Conservation (phyloP, 2,888 invertebrate genomes). For the Argyra leucocephala region DNA sequence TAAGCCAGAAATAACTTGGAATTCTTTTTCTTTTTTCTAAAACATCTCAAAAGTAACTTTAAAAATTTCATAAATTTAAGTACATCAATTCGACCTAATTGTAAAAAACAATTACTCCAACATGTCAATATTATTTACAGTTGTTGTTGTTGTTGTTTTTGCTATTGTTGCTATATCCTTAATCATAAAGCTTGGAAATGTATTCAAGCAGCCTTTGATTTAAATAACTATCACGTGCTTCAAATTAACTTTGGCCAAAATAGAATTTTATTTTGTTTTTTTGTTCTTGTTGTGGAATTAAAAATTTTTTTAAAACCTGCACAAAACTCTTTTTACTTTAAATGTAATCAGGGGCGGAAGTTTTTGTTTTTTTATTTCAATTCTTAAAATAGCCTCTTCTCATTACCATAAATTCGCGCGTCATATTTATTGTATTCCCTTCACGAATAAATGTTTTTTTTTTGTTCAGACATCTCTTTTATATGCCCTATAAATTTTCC, state of each 20-base stretch:
- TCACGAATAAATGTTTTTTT: no score
- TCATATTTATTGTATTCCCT: neutral
- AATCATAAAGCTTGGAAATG: neutral
- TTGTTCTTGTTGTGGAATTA: no score
- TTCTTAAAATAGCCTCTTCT: neutral
- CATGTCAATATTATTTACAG: neutral
- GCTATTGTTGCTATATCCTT: neutral
- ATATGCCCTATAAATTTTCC: neutral
- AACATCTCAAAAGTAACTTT: no score
- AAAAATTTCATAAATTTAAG: neutral
- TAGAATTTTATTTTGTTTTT: neutral
- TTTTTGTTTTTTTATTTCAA: neutral
- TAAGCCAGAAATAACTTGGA: no score
- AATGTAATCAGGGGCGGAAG: neutral
- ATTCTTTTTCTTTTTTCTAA: no score
- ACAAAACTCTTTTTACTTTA: neutral
- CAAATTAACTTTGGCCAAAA: neutral
- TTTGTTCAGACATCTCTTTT: no score
- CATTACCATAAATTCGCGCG: neutral
- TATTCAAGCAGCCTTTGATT: neutral
- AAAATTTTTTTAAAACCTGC: no score
- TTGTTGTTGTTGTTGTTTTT: neutral
- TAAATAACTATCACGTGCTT: slow-evolving; percentile 2
- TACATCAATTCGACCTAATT: neutral
- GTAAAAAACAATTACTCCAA: neutral